Evolutionary conservation across 2,888 invertebrate genomes (phyloP), one percentile per base, ranked within the genome.

Genomic region (Meganola albula): DNA sequence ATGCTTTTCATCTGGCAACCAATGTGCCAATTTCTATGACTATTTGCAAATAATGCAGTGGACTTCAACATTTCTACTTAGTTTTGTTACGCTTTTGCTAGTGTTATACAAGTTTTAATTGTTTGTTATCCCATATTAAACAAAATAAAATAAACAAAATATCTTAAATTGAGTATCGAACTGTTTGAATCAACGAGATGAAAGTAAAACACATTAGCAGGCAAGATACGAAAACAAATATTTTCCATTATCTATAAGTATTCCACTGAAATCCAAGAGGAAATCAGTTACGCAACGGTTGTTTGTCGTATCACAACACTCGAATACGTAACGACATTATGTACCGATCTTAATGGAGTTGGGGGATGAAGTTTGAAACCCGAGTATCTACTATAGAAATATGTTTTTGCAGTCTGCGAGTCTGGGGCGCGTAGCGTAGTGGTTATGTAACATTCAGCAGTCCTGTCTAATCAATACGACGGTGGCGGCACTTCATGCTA

Each of bases 381-480:
- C 46, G 47, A 42, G 36, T 53, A n/a, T 7, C 8, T 20, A 20
- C 16, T 5, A 55, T 48, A 59, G 60, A 58, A 56, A 57, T 59
- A 61, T 59, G 63, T 59, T 63, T 59, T 63, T 62, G 64, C 66
- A 69, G 71, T 67, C 62, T 69, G 51, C 55, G 54, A 63, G 60
- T 63, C 63, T 58, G 66, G 62, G 66, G 64, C 68, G 69, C 63
- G 69, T 63, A 64, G 71, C 64, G 42, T 39, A 38, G 60, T 53
- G 52, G 62, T 80, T 77, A 79, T 65, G 58, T 79, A 83, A 83
- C 74, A 63, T 67, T 65, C 65, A 77, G 74, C 71, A 70, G 74
- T 74, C 70, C 74, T 70, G 70, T 64, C 69, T 74, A 77, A 84
- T 84, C 83, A 75, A 84, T 84, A 84, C 74, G 57, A 54, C 64